Percentiles rank a stretch among this genome's conserved stretches.
Evolutionary conservation across 1,140 invertebrate species (phyloP).

Genomic region (Eupeodes corollae): DNA sequence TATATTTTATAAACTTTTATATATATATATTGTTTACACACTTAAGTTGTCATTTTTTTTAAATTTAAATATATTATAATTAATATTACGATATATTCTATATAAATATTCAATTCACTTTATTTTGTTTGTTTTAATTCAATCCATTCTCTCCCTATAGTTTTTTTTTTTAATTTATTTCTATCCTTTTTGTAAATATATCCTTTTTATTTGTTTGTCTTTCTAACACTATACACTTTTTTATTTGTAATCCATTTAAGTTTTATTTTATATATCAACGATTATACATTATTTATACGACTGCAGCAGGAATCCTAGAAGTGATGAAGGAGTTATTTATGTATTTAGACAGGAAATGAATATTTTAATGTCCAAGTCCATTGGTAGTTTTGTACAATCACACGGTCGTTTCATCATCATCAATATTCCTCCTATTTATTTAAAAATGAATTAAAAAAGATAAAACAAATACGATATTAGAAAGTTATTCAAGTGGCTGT

Average conservation of each 20-base stretch:
- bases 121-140: constrained; percentile 21
- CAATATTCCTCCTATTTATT: constrained; percentile 35
- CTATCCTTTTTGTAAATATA: constrained; percentile 23
- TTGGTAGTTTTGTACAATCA: constrained; percentile 13
- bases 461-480: not conserved
- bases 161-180: constrained; percentile 14
- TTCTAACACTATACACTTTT: too few species aligned
- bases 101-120: constrained; percentile 10
- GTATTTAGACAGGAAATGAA: too few species aligned
- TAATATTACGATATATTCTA: constrained; percentile 3
- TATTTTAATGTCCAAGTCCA: too few species aligned
- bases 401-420: constrained; percentile 37
- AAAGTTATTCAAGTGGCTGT: not conserved
- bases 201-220: constrained; percentile 12
- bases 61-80: too few species aligned
- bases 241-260: too few species aligned
- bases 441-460: not conserved
- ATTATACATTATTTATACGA: too few species aligned
- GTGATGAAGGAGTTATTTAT: too few species aligned
- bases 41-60: too few species aligned
- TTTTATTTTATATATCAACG: too few species aligned
- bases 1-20: too few species aligned
- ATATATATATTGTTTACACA: too few species aligned
- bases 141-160: constrained; percentile 7
- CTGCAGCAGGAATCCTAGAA: too few species aligned